phyloP scores from a whole-genome alignment of 2,797 vertebrate species.

The Rhincodon typus region DNA sequence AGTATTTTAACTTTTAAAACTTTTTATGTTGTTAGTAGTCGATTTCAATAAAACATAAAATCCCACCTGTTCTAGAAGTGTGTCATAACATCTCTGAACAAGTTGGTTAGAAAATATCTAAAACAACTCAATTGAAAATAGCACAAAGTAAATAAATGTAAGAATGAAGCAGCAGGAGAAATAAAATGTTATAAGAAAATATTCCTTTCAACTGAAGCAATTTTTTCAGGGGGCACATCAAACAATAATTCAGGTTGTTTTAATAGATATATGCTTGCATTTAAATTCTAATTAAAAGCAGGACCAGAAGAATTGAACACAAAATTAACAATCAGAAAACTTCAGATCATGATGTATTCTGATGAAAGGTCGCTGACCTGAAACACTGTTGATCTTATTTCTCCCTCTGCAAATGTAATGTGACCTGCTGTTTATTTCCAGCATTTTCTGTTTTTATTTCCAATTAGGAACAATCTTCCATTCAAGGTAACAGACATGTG shows the following conservation, averaged over 20 bases:
- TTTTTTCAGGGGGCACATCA: background rate
- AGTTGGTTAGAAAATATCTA: too few species aligned
- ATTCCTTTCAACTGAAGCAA: background rate
- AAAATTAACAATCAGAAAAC: background rate
- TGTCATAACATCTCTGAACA: too few species aligned
- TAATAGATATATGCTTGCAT: background rate
- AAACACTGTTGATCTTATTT: background rate
- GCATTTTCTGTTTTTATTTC: conserved; percentile 4
- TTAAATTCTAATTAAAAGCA: background rate
- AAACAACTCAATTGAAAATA: background rate
- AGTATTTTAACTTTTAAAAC: background rate
- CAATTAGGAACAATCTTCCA: background rate
- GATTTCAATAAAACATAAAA: conserved; percentile 13
- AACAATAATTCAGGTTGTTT: background rate
- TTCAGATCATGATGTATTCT: background rate
- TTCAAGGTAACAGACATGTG: background rate
- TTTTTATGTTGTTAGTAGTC: background rate
- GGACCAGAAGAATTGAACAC: background rate
- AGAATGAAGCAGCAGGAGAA: background rate
- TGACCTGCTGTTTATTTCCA: background rate
- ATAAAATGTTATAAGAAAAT: background rate
- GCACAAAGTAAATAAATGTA: background rate
- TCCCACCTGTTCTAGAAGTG: too few species aligned
- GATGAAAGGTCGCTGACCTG: background rate
- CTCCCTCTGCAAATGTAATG: background rate